Evolutionary conservation across 2,797 vertebrate genomes (phyloP).

Genomic region (Enoplosus armatus): DNA sequence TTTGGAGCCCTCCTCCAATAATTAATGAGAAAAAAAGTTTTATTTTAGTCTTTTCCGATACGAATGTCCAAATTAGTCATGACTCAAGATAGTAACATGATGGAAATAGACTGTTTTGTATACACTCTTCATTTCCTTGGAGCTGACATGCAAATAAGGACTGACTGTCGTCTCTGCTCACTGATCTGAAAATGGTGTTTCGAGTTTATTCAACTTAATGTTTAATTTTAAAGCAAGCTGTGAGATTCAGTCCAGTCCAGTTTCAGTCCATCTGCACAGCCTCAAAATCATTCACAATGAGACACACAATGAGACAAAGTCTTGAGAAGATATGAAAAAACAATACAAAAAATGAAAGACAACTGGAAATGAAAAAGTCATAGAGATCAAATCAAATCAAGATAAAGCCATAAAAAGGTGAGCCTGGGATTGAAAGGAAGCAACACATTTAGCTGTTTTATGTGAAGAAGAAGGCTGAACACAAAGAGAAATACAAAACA

Average conservation of each 20-base stretch:
- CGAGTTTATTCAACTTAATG: background rate
- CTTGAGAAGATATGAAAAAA: background rate
- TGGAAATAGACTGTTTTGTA: background rate
- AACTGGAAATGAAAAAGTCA: background rate
- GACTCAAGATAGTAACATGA: conserved; percentile 24
- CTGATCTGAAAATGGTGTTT: background rate
- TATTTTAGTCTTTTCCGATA: conserved; percentile 25
- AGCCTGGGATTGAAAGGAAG: background rate
- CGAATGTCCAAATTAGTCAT: conserved; percentile 18
- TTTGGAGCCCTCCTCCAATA: conserved; percentile 33
- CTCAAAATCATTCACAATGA: background rate
- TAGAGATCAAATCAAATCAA: background rate
- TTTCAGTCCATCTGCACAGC: background rate
- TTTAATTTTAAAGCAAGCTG: background rate
- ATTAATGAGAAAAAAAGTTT: conserved; percentile 19
- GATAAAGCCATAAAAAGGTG: too few species aligned
- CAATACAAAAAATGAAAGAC: background rate
- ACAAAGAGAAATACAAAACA: background rate
- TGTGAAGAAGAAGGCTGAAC: background rate
- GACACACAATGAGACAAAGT: background rate
- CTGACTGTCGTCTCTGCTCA: background rate
- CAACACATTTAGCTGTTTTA: background rate
- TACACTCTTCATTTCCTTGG: background rate
- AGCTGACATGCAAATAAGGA: background rate
- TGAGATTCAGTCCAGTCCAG: background rate